Evolutionary conservation across 2,888 invertebrate species (phyloP).

Genomic region (Parnassius smintheus): DNA sequence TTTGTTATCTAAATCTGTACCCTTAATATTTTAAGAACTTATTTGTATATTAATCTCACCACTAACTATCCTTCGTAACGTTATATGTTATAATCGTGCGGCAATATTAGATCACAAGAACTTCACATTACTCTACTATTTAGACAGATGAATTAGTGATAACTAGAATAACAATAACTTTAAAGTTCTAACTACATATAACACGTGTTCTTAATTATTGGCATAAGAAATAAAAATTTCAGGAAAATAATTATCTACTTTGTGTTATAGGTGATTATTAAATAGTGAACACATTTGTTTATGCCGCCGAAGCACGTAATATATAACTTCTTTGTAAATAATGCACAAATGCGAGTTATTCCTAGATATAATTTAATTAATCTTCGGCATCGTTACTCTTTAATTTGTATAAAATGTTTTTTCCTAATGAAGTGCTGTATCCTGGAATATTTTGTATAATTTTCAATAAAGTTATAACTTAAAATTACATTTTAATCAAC

Average conservation of each 20-base stretch:
- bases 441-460: conserved; percentile 43
- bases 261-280: background rate
- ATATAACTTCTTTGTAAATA: conserved; percentile 30
- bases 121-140: background rate
- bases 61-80: conserved; percentile 11
- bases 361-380: conserved; percentile 24
- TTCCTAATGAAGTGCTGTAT: conserved; percentile 32
- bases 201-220: no score
- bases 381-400: conserved; percentile 15
- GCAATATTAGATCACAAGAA: conserved; percentile 12
- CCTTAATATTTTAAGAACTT: conserved; percentile 9
- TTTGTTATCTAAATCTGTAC: conserved; percentile 19
- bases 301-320: conserved; percentile 18
- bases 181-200: no score
- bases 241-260: background rate
- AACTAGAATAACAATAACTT: no score
- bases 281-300: conserved; percentile 6
- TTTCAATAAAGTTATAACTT: conserved; percentile 43
- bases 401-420: conserved; percentile 22
- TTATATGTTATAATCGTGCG: conserved; percentile 16
- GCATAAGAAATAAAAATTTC: no score
- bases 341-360: conserved; percentile 17
- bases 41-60: conserved; percentile 18
- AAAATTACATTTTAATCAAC: conserved; percentile 5
- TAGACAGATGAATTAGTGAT: no score